These are phyloP conservation scores for Cantharis nigra DNA, from an alignment of 2,888 invertebrate genomes.

Conservation along the genomic window DNA sequence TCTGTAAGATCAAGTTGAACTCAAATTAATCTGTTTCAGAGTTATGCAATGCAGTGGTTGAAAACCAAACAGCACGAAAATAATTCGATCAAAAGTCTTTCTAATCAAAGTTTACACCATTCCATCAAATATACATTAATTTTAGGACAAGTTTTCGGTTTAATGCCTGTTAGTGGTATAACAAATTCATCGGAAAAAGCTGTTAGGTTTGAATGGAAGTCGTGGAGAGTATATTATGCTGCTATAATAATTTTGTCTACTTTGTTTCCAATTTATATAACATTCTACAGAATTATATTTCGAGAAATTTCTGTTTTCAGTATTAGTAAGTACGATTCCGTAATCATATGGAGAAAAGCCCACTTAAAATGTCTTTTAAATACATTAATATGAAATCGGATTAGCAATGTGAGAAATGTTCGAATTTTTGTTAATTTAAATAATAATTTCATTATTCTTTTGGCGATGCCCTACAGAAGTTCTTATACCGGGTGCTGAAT, in stretches of 20 bases:
- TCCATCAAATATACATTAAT: conserved; percentile 8
- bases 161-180: conserved; percentile 18
- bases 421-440: too few species aligned
- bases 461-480: too few species aligned
- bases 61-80: background rate
- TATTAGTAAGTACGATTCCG: conserved; percentile 11
- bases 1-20: background rate
- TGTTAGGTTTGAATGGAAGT: conserved; percentile 16
- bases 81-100: background rate
- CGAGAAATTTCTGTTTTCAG: background rate
- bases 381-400: too few species aligned
- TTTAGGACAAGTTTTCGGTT: conserved; percentile 16
- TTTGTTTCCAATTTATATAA: conserved; percentile 2
- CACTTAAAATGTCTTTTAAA: too few species aligned
- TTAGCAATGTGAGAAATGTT: too few species aligned
- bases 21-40: background rate
- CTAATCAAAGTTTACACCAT: conserved; percentile 2
- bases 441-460: too few species aligned
- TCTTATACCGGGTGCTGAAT: too few species aligned
- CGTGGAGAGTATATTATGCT: conserved; percentile 9
- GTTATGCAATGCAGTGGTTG: background rate
- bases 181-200: background rate
- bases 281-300: background rate
- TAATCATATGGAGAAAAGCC: background rate
- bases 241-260: background rate